These are phyloP conservation scores for Eidolon dupreanum DNA, from an alignment of 2,797 vertebrate species.

Conservation along the genomic window DNA sequence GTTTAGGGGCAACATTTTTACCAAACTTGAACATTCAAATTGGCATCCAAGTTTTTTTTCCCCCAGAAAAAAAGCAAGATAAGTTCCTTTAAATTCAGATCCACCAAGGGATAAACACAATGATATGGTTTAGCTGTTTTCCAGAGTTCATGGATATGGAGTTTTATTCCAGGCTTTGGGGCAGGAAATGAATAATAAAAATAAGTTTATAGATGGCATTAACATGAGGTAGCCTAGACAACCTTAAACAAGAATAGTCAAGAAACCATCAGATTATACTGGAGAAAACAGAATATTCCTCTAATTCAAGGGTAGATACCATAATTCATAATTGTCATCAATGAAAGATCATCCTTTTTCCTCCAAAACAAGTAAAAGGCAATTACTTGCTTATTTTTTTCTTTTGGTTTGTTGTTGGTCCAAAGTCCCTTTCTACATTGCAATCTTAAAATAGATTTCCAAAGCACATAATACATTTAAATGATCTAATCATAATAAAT, in stretches of 20 bases:
- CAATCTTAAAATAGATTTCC: constrained; percentile 32
- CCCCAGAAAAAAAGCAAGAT: neutral
- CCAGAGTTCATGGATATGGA: constrained; percentile 5
- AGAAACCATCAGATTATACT: neutral
- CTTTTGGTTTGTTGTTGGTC: neutral
- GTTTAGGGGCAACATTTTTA: neutral
- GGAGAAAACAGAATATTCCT: constrained; percentile 6
- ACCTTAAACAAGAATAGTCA: constrained; percentile 39
- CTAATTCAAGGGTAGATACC: neutral
- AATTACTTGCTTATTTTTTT: neutral
- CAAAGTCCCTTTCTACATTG: neutral
- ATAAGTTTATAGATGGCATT: constrained; percentile 34
- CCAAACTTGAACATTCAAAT: neutral
- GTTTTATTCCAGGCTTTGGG: constrained; percentile 61
- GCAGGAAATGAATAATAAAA: constrained; percentile 60
- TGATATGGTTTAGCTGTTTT: constrained; percentile 19
- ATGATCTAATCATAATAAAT: neutral
- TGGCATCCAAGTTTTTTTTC: neutral
- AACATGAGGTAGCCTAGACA: constrained; percentile 15
- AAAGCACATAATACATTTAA: neutral
- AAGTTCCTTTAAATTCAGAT: neutral
- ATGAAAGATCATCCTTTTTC: neutral
- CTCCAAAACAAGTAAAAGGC: neutral
- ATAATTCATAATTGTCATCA: constrained; percentile 13
- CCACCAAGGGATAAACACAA: neutral